Conservation (phyloP, 2,888 invertebrate genomes). For the Cheilosia impressa region DNA sequence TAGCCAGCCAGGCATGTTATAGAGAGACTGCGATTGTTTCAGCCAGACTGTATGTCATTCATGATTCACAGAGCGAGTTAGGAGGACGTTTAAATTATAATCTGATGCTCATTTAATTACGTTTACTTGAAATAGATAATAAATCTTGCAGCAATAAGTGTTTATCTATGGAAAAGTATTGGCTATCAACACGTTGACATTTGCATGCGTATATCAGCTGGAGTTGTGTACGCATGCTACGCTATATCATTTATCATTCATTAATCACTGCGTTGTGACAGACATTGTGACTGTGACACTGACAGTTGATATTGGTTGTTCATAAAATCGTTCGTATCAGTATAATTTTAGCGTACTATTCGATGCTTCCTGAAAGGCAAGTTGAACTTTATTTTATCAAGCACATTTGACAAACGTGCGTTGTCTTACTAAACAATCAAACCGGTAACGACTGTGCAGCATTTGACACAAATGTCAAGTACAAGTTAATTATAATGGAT, state of each 20-base stretch:
- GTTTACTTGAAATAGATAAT: neutral
- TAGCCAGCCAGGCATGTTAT: conserved; percentile 9
- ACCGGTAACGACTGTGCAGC: too few relatives aligned
- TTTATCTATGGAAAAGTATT: neutral
- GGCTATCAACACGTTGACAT: too few relatives aligned
- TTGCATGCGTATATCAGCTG: too few relatives aligned
- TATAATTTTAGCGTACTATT: too few relatives aligned
- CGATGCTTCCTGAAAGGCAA: neutral
- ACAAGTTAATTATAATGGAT: neutral
- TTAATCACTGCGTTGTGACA: too few relatives aligned
- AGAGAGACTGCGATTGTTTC: neutral
- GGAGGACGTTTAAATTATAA: neutral
- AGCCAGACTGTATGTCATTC: neutral
- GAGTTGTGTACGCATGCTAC: too few relatives aligned
- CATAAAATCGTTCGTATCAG: too few relatives aligned
- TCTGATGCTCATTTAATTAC: conserved; percentile 3
- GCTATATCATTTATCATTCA: too few relatives aligned
- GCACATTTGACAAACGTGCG: neutral
- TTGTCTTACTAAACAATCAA: neutral
- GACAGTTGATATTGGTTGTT: too few relatives aligned
- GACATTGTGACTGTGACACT: too few relatives aligned
- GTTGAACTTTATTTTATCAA: neutral
- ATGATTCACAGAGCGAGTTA: neutral
- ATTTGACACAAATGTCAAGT: neutral
- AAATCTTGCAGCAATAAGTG: neutral